These are phyloP conservation scores for Zaprionus ornatus DNA, from an alignment of 1,140 invertebrate genomes.

Conservation along the genomic window DNA sequence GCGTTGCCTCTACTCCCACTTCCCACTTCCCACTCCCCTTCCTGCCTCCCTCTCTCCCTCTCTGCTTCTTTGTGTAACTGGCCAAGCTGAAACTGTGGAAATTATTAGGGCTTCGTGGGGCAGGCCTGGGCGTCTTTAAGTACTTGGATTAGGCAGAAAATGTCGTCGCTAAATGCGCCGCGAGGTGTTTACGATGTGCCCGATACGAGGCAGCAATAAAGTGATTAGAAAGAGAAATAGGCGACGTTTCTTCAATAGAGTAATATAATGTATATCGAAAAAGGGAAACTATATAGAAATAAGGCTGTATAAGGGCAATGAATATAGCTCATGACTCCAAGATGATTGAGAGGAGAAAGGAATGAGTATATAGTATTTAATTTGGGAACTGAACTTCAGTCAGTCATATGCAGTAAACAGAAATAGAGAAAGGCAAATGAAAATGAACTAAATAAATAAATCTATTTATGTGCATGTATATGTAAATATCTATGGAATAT, in stretches of 20 bases:
- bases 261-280: too few species aligned
- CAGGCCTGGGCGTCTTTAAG: slow-evolving; percentile 1
- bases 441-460: background rate
- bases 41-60: too few species aligned
- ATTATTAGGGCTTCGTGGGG: slow-evolving; percentile 11
- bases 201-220: background rate
- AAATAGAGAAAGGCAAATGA: background rate
- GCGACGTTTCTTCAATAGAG: background rate
- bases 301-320: too few species aligned
- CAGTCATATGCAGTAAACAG: background rate
- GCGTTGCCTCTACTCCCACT: slow-evolving; percentile 12
- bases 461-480: too few species aligned
- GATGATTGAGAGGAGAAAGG: too few species aligned
- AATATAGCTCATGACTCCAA: too few species aligned
- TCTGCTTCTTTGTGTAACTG: background rate
- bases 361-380: too few species aligned
- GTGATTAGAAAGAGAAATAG: background rate
- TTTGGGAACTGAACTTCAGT: background rate
- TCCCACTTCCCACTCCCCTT: too few species aligned
- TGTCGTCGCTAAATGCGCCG: slow-evolving; percentile 12
- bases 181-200: slow-evolving; percentile 7
- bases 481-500: too few species aligned
- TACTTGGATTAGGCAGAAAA: slow-evolving; percentile 4
- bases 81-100: background rate
- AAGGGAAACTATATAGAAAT: background rate